Evolutionary conservation across 2,113 vertebrate species (phyloP).

Genomic region (Chlorodrepanis virens): DNA sequence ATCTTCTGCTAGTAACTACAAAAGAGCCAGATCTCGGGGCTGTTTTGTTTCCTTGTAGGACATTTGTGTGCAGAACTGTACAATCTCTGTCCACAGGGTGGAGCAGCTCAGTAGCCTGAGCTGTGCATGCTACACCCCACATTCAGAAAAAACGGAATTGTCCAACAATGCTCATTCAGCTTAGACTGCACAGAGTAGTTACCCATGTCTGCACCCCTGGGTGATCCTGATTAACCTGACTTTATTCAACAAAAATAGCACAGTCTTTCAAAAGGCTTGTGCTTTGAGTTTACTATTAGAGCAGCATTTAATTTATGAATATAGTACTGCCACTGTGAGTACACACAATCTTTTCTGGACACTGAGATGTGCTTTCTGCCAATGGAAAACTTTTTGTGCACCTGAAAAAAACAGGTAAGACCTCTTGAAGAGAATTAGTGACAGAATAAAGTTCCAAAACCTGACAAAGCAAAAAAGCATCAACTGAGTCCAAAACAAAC

Average conservation of each 20-base stretch:
- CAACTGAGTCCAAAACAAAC: not conserved
- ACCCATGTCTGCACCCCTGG: too few species aligned
- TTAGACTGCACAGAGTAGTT: not conserved
- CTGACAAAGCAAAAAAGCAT: not conserved
- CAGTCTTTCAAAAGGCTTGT: not conserved
- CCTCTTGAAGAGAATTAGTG: not conserved
- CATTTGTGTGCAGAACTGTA: not conserved
- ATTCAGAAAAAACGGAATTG: not conserved
- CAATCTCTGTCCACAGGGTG: slow-evolving; percentile 42
- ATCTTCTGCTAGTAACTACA: not conserved
- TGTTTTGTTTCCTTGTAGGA: not conserved
- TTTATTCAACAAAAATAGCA: not conserved
- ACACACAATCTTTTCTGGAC: not conserved
- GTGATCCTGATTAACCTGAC: not conserved
- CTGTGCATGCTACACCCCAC: not conserved
- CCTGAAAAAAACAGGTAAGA: not conserved
- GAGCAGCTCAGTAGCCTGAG: slow-evolving; percentile 27
- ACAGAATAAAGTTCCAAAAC: not conserved
- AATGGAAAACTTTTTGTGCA: not conserved
- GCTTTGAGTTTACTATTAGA: not conserved
- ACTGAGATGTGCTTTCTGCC: not conserved
- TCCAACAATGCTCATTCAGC: not conserved
- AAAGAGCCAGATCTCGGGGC: not conserved
- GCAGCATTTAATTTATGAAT: not conserved
- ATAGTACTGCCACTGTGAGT: not conserved